Base-by-base conservation (phyloP, 1,140 invertebrate species). In the Choristoneura fumiferana region DNA sequence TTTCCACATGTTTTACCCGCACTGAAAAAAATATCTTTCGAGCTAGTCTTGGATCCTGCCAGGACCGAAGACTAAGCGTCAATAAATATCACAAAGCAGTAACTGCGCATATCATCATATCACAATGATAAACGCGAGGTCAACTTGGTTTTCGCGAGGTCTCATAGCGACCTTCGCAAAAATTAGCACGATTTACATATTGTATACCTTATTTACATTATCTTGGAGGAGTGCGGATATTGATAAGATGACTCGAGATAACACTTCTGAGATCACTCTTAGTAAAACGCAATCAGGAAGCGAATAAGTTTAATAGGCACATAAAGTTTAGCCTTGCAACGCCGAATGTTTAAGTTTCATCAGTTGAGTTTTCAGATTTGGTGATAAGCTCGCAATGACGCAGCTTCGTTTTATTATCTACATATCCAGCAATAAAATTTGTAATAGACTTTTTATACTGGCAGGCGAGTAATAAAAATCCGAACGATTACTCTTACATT, bases 141-240 rank as follows among this genome's bases (percentile, higher is more conserved):
- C 81, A 73, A 54, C 70, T 69, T 80, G 71, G 68, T 73, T 78
- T 82, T 80, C 67, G 77, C 81, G 76, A 84, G 84, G 81, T 83
- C 75, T 76, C 54, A 34, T 38, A 53, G 64, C 69, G 73, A 66
- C 81, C 82, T 84, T 84, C 76, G 75, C 66, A 73, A 81, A 81
- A 87, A 84, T 87, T 87, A 79, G 75, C 83, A 65, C 74, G 62
- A 81, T 81, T 83, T 83, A 83, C 78, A 84, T 87, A 82, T 81
- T 71, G 66, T 73, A 69, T 54, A 63, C 68, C 59, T 58, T 84
- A 78, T 84, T 79, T 78, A 68, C 71, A 72, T 75, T 81, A 79
- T 78, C 71, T 76, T 33, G 33, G n/a, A 58, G 58, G 56, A 61
- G 65, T 65, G 61, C 63, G 73, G 71, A 78, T 81, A 77, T 76